A percentile compares a stretch with the other conserved stretches of the same genome.
Conservation (phyloP, 2,888 invertebrate species). For the Pseudanteris insignis region DNA sequence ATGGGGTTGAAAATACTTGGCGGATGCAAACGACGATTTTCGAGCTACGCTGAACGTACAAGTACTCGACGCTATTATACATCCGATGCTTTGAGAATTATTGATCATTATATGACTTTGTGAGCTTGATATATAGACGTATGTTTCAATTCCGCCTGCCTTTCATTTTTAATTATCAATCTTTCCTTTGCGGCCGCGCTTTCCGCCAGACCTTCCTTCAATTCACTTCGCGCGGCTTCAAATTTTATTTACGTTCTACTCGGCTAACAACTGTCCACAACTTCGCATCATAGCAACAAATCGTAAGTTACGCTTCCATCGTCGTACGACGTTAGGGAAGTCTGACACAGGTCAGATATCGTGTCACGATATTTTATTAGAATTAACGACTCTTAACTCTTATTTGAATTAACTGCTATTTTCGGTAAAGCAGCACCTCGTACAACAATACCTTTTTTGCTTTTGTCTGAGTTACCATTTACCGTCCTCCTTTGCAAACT, state of each 20-base stretch:
- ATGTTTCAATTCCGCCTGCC: slow-evolving; percentile 18
- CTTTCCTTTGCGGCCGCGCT: slow-evolving; percentile 3
- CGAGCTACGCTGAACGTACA: slow-evolving; percentile 58
- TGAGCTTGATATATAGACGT: slow-evolving; percentile 10
- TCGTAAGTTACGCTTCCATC: slow-evolving; percentile 66
- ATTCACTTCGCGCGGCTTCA: neutral
- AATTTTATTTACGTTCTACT: slow-evolving; percentile 34
- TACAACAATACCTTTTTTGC: slow-evolving; percentile 25
- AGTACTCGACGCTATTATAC: slow-evolving; percentile 47
- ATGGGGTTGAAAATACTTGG: slow-evolving; percentile 42
- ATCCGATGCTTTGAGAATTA: slow-evolving; percentile 37
- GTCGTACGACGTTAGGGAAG: slow-evolving; percentile 60
- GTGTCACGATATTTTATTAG: slow-evolving; percentile 66
- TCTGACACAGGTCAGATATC: slow-evolving; percentile 66
- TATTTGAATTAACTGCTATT: slow-evolving; percentile 34
- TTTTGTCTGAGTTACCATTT: slow-evolving; percentile 36
- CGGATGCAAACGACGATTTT: slow-evolving; percentile 61
- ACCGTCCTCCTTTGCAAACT: slow-evolving; percentile 45
- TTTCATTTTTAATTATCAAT: slow-evolving; percentile 12
- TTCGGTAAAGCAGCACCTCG: slow-evolving; percentile 19
- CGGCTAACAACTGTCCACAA: slow-evolving; percentile 57
- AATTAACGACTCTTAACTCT: slow-evolving; percentile 64
- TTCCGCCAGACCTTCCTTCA: slow-evolving; percentile 2
- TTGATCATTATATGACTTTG: slow-evolving; percentile 40
- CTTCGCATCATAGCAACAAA: slow-evolving; percentile 64